Conservation (phyloP, 2,113 vertebrate species). For the Amphiprion percula region DNA sequence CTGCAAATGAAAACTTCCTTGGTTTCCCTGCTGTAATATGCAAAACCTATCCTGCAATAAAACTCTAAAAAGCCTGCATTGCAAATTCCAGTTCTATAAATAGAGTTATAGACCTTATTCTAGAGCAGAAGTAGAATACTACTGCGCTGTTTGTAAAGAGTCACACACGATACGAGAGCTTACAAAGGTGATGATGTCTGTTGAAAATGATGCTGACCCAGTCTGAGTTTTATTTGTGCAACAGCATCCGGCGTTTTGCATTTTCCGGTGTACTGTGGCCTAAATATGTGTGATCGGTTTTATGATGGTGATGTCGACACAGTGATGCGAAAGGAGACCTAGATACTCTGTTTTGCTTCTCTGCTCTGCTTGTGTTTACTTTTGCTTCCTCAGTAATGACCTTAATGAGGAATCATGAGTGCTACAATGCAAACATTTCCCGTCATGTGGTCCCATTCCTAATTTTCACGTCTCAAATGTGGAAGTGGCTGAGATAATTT, state of each 20-base stretch:
- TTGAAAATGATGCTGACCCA: not conserved
- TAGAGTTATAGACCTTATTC: conserved; percentile 21
- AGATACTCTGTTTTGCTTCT: conserved; percentile 13
- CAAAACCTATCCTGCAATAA: conserved; percentile 11
- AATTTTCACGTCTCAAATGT: not conserved
- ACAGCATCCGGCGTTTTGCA: not conserved
- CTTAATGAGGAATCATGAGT: not conserved
- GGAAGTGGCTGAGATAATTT: not conserved
- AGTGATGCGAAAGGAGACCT: not conserved
- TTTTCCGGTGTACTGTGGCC: conserved; percentile 6
- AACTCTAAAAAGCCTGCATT: not conserved
- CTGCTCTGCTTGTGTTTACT: conserved; percentile 6
- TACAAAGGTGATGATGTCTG: not conserved
- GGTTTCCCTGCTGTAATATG: conserved; percentile 3
- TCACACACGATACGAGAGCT: not conserved
- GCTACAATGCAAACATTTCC: not conserved
- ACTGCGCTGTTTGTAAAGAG: not conserved
- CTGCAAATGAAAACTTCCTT: conserved; percentile 27
- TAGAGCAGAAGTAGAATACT: not conserved
- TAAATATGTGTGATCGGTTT: conserved; percentile 8
- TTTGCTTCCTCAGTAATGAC: conserved; percentile 23
- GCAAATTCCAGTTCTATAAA: conserved; percentile 26
- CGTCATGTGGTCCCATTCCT: not conserved
- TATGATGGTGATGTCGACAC: not conserved
- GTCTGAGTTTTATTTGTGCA: not conserved